Conservation (phyloP, 2,888 invertebrate genomes). For the Mythimna albipuncta region DNA sequence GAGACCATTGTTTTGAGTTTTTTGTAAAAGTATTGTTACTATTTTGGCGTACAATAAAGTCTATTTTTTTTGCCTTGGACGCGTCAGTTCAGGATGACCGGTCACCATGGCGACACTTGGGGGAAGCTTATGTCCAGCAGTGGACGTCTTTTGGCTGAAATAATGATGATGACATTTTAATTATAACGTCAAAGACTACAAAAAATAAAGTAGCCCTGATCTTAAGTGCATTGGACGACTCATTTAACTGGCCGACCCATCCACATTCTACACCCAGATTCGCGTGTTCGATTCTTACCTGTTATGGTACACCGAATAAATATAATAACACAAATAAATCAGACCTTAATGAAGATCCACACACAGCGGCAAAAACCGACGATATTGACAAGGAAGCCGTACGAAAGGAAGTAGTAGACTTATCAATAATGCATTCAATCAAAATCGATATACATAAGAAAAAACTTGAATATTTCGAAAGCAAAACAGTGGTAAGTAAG, state of each 20-base stretch:
- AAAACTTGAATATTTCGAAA: conserved; percentile 35
- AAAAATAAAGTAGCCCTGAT: background rate
- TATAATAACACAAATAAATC: conserved; percentile 48
- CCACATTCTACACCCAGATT: conserved; percentile 20
- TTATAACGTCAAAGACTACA: background rate
- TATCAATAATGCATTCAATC: conserved; percentile 55
- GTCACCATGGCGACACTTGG: too few relatives aligned
- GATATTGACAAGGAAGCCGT: conserved; percentile 34
- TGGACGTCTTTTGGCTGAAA: too few relatives aligned
- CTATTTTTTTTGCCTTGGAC: too few relatives aligned
- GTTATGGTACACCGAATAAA: conserved; percentile 49
- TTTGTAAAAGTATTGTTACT: too few relatives aligned
- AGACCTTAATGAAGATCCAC: conserved; percentile 41
- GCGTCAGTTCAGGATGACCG: too few relatives aligned
- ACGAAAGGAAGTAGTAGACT: conserved; percentile 16
- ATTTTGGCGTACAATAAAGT: too few relatives aligned
- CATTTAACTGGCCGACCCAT: background rate
- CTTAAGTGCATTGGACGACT: background rate
- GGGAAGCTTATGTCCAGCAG: too few relatives aligned
- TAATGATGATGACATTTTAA: too few relatives aligned
- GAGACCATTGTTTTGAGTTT: too few relatives aligned
- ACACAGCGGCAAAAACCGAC: conserved; percentile 30
- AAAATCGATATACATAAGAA: conserved; percentile 31
- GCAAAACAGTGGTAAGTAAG: conserved; percentile 38
- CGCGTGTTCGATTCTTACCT: conserved; percentile 33